Percentiles rank a stretch among this genome's conserved stretches.
Evolutionary conservation across 30 jellyfish, hydroid and myxozoan species (phyloP).

Genomic region (Aurelia aurita): DNA sequence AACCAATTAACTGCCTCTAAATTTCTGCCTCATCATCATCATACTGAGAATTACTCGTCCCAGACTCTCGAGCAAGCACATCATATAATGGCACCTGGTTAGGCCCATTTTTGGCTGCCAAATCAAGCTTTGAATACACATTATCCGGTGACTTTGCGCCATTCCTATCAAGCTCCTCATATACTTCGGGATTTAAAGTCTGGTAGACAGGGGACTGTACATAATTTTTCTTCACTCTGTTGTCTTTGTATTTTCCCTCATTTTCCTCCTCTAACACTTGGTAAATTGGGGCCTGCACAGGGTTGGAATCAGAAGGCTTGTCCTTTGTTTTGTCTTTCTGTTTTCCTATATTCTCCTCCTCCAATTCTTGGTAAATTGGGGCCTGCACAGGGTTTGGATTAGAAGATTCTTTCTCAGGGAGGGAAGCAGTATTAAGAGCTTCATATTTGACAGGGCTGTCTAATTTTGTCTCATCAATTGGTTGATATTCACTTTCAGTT

Average conservation of each 20-base stretch:
- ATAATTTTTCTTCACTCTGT: too few species aligned
- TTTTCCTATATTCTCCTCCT: background rate
- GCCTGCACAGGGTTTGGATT: background rate
- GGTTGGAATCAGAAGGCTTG: background rate
- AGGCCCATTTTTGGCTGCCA: too few species aligned
- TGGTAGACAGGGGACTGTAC: too few species aligned
- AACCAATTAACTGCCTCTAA: background rate
- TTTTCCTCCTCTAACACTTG: slow-evolving; percentile 4
- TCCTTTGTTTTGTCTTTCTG: background rate
- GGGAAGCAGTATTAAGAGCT: background rate
- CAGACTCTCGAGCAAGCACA: background rate
- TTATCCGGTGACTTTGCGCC: too few species aligned
- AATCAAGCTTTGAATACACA: too few species aligned
- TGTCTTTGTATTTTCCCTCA: background rate
- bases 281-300: slow-evolving; percentile 21
- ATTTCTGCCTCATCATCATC: slow-evolving; percentile 1
- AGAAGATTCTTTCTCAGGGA: background rate
- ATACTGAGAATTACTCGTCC: background rate
- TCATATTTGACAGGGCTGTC: background rate
- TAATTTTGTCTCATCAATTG: background rate
- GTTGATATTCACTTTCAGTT: background rate
- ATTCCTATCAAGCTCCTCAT: too few species aligned
- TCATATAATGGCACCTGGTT: too few species aligned
- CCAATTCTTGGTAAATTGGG: background rate
- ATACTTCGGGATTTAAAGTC: too few species aligned